Percentiles rank a stretch among this genome's conserved stretches.
These are phyloP conservation scores for Drosophila erecta DNA, from an alignment of 1,140 invertebrate genomes.

Conservation along the genomic window DNA sequence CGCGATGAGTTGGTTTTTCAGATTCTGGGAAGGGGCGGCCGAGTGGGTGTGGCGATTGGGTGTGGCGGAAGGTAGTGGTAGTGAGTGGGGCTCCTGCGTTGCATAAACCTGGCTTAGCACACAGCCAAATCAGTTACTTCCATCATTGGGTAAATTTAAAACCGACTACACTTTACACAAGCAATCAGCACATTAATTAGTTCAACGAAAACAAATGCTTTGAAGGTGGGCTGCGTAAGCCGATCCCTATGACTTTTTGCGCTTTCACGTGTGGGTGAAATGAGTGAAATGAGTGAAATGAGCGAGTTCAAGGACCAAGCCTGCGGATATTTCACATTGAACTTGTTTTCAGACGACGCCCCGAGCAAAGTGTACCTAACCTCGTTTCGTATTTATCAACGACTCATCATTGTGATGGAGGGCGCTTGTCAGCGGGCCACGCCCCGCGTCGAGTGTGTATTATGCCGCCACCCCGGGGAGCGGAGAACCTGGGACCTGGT, in stretches of 20 bases:
- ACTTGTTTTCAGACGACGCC: conserved; percentile 16
- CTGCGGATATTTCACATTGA: background rate
- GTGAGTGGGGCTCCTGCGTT: too few species aligned
- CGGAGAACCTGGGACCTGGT: background rate
- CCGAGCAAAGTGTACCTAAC: conserved; percentile 17
- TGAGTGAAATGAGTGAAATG: background rate
- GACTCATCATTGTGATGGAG: conserved; percentile 54
- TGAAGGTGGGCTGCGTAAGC: too few species aligned
- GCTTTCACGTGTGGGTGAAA: background rate
- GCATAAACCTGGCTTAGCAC: too few species aligned
- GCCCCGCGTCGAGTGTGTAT: conserved; percentile 33
- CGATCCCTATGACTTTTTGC: too few species aligned
- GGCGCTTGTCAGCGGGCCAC: conserved; percentile 41
- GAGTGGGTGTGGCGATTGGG: background rate
- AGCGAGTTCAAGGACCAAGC: conserved; percentile 24
- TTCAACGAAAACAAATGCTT: background rate
- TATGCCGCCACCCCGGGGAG: conserved; percentile 9
- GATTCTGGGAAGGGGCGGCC: background rate
- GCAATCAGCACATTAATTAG: background rate
- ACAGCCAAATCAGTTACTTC: background rate
- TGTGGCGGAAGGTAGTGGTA: too few species aligned
- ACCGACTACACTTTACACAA: background rate
- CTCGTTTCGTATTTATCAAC: conserved; percentile 43
- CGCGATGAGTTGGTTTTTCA: background rate
- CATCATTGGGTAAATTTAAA: background rate